Conservation (phyloP, 1,140 invertebrate genomes). For the Coelopa frigida region DNA sequence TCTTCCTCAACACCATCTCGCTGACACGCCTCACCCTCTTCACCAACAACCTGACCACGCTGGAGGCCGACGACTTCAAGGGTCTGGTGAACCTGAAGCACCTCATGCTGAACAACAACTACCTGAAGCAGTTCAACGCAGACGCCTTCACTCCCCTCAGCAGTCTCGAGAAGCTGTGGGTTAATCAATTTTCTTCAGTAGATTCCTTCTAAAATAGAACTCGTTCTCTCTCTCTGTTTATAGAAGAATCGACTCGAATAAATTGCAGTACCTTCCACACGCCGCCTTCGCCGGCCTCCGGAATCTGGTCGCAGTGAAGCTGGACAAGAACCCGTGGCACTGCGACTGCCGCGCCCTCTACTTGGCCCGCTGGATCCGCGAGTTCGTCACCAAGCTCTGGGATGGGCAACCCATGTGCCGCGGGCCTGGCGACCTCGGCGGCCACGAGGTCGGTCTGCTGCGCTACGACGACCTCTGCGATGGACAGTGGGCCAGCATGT, state of each 20-base stretch:
- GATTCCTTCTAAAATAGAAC: too few relatives aligned
- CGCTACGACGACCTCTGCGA: constrained; percentile 75
- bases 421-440: constrained; percentile 57
- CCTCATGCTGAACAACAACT: constrained; percentile 57
- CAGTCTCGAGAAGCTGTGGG: constrained; percentile 49
- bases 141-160: constrained; percentile 47
- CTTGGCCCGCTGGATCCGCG: constrained; percentile 58
- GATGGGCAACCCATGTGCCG: constrained; percentile 66
- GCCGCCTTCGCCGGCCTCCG: constrained; percentile 60
- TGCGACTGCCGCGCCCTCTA: constrained; percentile 76
- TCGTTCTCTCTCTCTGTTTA: constrained; percentile 22
- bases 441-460: constrained; percentile 47
- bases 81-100: constrained; percentile 53
- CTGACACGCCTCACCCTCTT: constrained; percentile 56
- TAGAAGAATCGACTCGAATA: constrained; percentile 75
- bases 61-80: constrained; percentile 49
- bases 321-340: constrained; percentile 79
- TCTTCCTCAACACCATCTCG: constrained; percentile 46
- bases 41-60: constrained; percentile 51
- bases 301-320: constrained; percentile 61
- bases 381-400: constrained; percentile 62
- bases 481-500: constrained; percentile 79
- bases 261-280: constrained; percentile 62
- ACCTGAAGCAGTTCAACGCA: constrained; percentile 48
- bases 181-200: too few relatives aligned